Base-by-base conservation (phyloP, 2,113 vertebrate species). In the Neotoma lepida region DNA sequence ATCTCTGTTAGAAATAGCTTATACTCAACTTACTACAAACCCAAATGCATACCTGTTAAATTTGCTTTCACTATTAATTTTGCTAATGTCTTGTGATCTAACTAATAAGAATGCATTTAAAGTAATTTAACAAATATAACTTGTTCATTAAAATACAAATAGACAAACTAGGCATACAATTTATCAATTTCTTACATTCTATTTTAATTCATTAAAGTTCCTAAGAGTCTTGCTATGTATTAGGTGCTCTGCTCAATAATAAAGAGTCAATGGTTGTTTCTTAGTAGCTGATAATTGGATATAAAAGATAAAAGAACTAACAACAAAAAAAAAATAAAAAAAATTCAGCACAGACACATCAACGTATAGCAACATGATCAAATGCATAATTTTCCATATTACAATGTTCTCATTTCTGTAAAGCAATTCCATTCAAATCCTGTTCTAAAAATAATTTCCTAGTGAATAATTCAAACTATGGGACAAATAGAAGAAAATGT, bases 401-500 rank as follows among this genome's bases (percentile, higher is more conserved):
- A 8, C 2, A 81, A 56, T 30, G 33, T 28, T 70, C 58, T n/a
- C 8, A 1, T 9, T 54, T 7, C 3, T 61, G 28, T 78, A 22
- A 0, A 64, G 4, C 22, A 84, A 33, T 12, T 58, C 1, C 15
- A 26, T 89, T 70, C 13, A 84, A 77, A 63, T 87, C 17, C 70
- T 87, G 44, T 9, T 63, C 1, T 56, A 17, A 78, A 17, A 63
- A 30, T 30, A 22, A 44, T 17, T 33, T 61, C 13, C 73, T 63
- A 90, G 26, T 54, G 64, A 89, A 87, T 82, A 92, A 49, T 71
- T 95, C 5, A 87, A 88, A 89, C n/a, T 66, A 24, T 54, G 1
- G 0, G 14, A 0, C 28, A 30, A 49, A 26, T 20, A 14, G 6
- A 89, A 63, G 41, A 46, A 92, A 63, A 74, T 54, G 58, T 24